Conservation (phyloP, 2,113 vertebrate genomes). For the Melanerpes aurifrons region DNA sequence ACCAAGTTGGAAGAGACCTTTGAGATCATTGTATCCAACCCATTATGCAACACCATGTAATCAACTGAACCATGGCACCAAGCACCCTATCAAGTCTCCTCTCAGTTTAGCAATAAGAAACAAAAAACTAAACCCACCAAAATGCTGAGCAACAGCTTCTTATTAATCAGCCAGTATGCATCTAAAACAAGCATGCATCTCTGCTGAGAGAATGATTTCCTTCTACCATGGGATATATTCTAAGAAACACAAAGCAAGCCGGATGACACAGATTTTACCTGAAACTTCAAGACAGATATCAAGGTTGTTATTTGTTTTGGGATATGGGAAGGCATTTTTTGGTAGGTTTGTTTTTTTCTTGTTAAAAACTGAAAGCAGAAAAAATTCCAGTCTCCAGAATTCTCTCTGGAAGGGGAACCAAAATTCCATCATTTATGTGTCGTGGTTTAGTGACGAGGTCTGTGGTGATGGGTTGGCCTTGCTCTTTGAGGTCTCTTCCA, state of each 20-base stretch:
- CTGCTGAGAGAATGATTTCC: neutral
- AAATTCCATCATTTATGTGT: neutral
- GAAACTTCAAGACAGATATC: neutral
- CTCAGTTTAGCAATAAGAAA: neutral
- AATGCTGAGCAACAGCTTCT: neutral
- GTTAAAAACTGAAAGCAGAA: neutral
- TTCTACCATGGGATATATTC: neutral
- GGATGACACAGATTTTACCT: neutral
- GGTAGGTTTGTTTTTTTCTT: neutral
- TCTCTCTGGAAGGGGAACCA: neutral
- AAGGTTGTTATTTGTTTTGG: neutral
- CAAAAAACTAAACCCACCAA: neutral
- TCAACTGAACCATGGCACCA: too few species aligned
- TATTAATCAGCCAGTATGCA: neutral
- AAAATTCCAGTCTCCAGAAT: neutral
- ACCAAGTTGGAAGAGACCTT: too few species aligned
- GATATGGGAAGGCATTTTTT: neutral
- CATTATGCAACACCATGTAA: too few species aligned
- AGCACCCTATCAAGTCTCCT: too few species aligned
- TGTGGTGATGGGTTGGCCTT: too few species aligned
- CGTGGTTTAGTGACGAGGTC: too few species aligned
- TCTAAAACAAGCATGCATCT: neutral
- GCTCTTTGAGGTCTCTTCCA: too few species aligned
- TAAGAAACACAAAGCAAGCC: neutral
- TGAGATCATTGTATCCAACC: too few species aligned